phyloP scores from a whole-genome alignment of 2,888 invertebrate species.

The Pollenia labialis region DNA sequence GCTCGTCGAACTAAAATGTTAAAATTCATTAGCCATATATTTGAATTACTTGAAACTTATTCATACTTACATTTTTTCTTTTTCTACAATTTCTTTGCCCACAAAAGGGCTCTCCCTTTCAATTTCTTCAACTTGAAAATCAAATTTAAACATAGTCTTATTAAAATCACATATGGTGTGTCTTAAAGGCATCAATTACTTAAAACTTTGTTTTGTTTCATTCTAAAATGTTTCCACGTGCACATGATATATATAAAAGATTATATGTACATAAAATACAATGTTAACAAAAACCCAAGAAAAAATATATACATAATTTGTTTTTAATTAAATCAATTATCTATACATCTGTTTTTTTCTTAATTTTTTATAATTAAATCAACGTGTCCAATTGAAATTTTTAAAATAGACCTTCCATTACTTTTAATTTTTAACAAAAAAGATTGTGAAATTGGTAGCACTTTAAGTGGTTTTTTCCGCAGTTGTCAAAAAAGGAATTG shows the following conservation, averaged over 20 bases:
- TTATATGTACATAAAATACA: not conserved
- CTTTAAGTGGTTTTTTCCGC: not conserved
- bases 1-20: slow-evolving; percentile 12
- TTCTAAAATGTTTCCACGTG: slow-evolving; percentile 49
- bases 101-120: slow-evolving; percentile 62
- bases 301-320: too few species aligned
- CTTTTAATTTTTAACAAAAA: not conserved
- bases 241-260: slow-evolving; percentile 14
- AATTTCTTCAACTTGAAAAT: slow-evolving; percentile 78
- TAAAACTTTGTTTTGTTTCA: slow-evolving; percentile 47
- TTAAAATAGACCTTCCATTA: too few species aligned
- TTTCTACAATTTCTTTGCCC: not conserved
- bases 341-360: too few species aligned
- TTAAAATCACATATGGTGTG: not conserved
- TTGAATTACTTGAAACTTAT: not conserved
- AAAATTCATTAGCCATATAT: not conserved
- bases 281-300: too few species aligned
- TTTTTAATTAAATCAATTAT: too few species aligned
- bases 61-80: slow-evolving; percentile 21
- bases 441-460: not conserved
- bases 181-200: not conserved
- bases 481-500: slow-evolving; percentile 47
- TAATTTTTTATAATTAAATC: too few species aligned
- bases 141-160: slow-evolving; percentile 80
- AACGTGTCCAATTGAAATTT: too few species aligned